Evolutionary conservation across 92 coral and sea anemone genomes (phyloP).

Genomic region (Desmophyllum pertusum): DNA sequence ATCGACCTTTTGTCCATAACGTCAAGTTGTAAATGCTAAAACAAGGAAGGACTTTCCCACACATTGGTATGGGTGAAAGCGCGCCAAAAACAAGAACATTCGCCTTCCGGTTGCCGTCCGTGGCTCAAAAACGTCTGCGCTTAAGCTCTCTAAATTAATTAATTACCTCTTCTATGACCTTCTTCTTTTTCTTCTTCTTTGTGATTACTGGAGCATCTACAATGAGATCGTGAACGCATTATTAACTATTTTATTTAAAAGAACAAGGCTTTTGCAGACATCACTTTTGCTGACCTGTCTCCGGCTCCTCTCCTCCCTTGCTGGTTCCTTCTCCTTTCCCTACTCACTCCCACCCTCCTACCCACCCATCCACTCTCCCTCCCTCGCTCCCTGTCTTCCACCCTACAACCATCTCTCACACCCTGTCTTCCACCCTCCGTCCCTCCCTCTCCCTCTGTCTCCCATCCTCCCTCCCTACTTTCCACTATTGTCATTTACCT

Average conservation of each 20-base stretch:
- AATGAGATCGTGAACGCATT: background rate
- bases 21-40: no score
- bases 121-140: no score
- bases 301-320: no score
- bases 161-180: conserved; percentile 30
- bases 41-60: no score
- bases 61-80: no score
- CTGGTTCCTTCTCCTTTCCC: background rate
- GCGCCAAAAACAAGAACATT: no score
- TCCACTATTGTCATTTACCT: conserved; percentile 35
- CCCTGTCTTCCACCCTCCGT: background rate
- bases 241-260: background rate
- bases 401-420: background rate
- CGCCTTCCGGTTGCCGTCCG: no score
- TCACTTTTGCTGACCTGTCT: background rate
- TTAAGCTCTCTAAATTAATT: background rate
- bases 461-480: background rate
- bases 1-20: no score
- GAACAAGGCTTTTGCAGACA: background rate
- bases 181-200: conserved; percentile 80
- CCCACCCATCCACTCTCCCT: background rate
- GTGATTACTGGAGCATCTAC: conserved; percentile 54
- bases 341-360: background rate
- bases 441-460: background rate
- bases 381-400: background rate